Conservation (phyloP, 2,113 vertebrate genomes). For the Cyprinus carpio region DNA sequence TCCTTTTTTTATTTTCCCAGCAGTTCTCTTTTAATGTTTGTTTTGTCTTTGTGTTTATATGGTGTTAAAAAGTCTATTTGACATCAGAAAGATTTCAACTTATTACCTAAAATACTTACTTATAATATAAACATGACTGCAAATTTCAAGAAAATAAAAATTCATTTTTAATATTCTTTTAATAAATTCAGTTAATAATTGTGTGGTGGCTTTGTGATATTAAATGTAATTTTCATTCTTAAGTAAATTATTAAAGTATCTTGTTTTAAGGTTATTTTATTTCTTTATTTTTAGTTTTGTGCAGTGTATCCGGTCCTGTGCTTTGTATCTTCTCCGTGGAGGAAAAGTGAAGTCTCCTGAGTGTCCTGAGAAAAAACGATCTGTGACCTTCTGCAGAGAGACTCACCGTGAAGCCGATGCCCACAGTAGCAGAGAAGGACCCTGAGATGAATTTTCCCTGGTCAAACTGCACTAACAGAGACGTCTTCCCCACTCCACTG, state of each 20-base stretch:
- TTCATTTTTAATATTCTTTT: too few species aligned
- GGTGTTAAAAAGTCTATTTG: not conserved
- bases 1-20: not conserved
- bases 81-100: not conserved
- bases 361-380: not conserved
- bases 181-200: too few species aligned
- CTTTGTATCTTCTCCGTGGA: too few species aligned
- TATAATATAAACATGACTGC: too few species aligned
- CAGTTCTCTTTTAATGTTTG: not conserved
- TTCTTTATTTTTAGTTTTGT: not conserved
- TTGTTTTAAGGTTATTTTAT: too few species aligned
- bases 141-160: too few species aligned
- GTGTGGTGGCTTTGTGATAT: not conserved
- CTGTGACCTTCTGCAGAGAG: not conserved
- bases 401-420: slow-evolving; percentile 89
- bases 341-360: not conserved
- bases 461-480: slow-evolving; percentile 87
- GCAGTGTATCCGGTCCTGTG: not conserved
- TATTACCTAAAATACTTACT: too few species aligned
- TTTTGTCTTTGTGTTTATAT: not conserved
- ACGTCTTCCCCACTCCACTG: slow-evolving; percentile 86
- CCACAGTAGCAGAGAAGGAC: slow-evolving; percentile 85
- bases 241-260: not conserved
- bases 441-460: slow-evolving; percentile 88
- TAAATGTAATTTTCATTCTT: not conserved